These are phyloP conservation scores for Thymelicus sylvestris DNA, from an alignment of 2,888 invertebrate genomes.

Conservation along the genomic window DNA sequence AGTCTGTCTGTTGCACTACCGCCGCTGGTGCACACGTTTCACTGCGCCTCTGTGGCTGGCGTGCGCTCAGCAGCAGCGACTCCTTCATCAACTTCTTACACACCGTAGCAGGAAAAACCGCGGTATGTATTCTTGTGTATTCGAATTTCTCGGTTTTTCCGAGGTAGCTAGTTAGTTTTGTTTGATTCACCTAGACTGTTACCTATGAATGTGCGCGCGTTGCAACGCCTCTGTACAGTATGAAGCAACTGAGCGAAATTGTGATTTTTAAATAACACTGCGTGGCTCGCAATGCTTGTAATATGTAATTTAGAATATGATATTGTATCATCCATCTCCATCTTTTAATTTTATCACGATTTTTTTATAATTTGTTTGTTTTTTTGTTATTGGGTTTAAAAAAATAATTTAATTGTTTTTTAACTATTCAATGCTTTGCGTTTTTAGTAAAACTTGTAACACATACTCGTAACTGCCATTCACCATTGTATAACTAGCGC, in stretches of 20 bases:
- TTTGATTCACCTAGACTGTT: too few species aligned
- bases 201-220: slow-evolving; percentile 13
- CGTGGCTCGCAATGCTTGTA: slow-evolving; percentile 6
- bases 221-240: not conserved
- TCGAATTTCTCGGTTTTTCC: too few species aligned
- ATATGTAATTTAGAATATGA: not conserved
- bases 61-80: not conserved
- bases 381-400: not conserved
- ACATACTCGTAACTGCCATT: not conserved
- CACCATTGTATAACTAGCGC: not conserved
- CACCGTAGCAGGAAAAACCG: slow-evolving; percentile 8
- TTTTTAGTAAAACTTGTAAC: not conserved
- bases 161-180: too few species aligned
- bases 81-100: slow-evolving; percentile 1
- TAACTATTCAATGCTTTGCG: slow-evolving; percentile 9
- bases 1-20: slow-evolving; percentile 25
- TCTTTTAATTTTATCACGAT: not conserved
- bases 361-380: not conserved
- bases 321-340: not conserved
- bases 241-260: not conserved
- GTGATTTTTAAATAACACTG: not conserved
- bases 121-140: slow-evolving; percentile 7
- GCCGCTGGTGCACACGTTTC: slow-evolving; percentile 12
- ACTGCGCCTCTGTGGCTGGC: not conserved
- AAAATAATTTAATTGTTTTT: too few species aligned